Base-by-base conservation (phyloP, 2,797 vertebrate species). In the Pseudochromis fuscus region DNA sequence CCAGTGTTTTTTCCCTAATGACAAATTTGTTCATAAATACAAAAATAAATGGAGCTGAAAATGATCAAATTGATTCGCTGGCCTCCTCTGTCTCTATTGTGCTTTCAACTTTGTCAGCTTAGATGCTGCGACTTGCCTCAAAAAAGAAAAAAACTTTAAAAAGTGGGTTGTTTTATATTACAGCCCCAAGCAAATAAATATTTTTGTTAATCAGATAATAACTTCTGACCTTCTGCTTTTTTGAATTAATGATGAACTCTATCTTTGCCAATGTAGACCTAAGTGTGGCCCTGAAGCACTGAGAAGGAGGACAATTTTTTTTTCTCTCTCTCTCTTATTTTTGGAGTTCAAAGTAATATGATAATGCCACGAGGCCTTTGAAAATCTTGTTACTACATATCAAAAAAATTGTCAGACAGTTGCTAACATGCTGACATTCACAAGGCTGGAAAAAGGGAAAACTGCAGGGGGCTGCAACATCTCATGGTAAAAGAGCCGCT, bases 371-470 rank as follows among this genome's bases (percentile, higher is more conserved):
- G 28, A 78, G 72, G 64, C 75, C 61, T 84, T 84, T 84, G 75
- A 76, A 85, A 87, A 85, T 81, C 72, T 66, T 77, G 78, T 87
- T 85, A 82, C 67, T 62, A 81, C 67, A 78, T 67, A 79, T 86
- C 11, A 77, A 72, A 18, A 65, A 35, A 45, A 10, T 11, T 64
- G 81, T 86, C 78, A 79, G 82, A 79, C 69, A 56, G 62, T 81
- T 80, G 69, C 77, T 81, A 88, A 88, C 83, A 84, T 85, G 62
- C 80, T 87, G 87, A 87, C 77, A 89, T 79, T 85, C 83, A 86
- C 63, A 77, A 85, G 72, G 86, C 77, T 77, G 72, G 81, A 89
- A 85, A 81, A 80, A 80, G 62, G 76, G 64, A 64, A 73, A 86
- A 72, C 79, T 75, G 75, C 71, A 77, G 84, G 84, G 81, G 72